Percentiles rank a stretch among this genome's conserved stretches.
Evolutionary conservation across 1,140 invertebrate genomes (phyloP).

Genomic region (Xylocopa sonorina): DNA sequence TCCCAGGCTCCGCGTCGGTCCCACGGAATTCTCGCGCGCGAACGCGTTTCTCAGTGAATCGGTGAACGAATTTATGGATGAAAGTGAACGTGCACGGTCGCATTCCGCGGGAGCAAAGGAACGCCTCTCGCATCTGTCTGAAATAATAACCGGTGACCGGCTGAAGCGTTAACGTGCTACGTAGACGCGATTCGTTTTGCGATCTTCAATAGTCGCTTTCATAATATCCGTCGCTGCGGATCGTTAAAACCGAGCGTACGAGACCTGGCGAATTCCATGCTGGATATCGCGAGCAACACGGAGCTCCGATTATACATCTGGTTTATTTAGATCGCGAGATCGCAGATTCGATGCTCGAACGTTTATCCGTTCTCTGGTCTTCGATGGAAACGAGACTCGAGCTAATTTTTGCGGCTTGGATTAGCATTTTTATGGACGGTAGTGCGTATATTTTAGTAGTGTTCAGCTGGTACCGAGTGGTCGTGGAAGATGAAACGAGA

Average conservation of each 20-base stretch:
- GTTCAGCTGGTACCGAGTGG: no score
- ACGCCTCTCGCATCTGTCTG: conserved; percentile 6
- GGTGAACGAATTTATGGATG: conserved; percentile 6
- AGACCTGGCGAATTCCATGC: conserved; percentile 23
- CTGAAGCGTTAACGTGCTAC: background rate
- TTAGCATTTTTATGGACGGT: no score
- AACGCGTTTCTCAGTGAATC: background rate
- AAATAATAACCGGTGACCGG: conserved; percentile 19
- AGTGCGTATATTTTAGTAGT: no score
- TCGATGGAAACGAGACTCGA: no score
- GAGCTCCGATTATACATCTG: no score
- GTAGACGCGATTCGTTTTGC: conserved; percentile 13
- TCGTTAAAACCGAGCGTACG: conserved; percentile 5
- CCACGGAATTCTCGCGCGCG: background rate
- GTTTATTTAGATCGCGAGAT: no score
- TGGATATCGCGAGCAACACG: conserved; percentile 22
- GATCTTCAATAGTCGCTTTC: conserved; percentile 27
- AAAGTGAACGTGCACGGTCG: background rate
- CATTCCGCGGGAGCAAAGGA: conserved; percentile 5
- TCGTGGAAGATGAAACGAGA: no score
- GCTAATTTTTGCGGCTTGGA: no score
- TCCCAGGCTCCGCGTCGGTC: background rate
- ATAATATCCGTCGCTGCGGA: conserved; percentile 2
- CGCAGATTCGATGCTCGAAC: no score
- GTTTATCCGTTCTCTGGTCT: no score